Evolutionary conservation across 2,888 invertebrate species (phyloP).

Genomic region (Neoaliturus tenellus): DNA sequence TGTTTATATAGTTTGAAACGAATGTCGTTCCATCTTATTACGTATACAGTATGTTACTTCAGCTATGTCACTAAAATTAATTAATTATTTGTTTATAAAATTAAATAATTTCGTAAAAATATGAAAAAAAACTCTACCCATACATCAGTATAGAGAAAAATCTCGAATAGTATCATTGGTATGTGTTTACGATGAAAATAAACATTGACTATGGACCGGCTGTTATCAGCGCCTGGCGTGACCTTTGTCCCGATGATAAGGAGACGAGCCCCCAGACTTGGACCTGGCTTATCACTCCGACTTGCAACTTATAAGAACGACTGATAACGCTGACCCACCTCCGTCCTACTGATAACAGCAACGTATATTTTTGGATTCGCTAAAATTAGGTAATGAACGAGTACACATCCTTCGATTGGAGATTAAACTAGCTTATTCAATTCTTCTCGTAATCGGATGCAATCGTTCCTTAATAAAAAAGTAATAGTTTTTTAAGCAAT

Average conservation of each 20-base stretch:
- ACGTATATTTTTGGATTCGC: background rate
- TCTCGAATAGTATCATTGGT: background rate
- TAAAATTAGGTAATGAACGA: background rate
- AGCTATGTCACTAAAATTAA: no score
- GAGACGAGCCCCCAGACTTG: slow-evolving; percentile 1
- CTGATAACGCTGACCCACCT: background rate
- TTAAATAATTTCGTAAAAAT: no score
- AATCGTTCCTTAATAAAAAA: no score
- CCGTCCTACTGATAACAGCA: background rate
- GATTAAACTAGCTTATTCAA: no score
- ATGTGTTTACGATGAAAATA: background rate
- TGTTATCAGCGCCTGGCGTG: background rate
- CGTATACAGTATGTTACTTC: no score
- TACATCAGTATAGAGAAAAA: background rate
- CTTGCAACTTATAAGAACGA: background rate
- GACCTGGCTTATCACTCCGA: background rate
- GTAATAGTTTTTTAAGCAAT: no score
- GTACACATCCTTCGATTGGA: no score
- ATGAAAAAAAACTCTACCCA: background rate
- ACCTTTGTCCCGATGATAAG: background rate
- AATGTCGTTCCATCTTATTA: no score
- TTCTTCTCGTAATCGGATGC: no score
- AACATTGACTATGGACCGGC: background rate
- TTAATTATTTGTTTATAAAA: no score
- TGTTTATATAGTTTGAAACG: no score